Evolutionary conservation across 1,140 invertebrate species (phyloP).

Genomic region (Chionoecetes opilio): DNA sequence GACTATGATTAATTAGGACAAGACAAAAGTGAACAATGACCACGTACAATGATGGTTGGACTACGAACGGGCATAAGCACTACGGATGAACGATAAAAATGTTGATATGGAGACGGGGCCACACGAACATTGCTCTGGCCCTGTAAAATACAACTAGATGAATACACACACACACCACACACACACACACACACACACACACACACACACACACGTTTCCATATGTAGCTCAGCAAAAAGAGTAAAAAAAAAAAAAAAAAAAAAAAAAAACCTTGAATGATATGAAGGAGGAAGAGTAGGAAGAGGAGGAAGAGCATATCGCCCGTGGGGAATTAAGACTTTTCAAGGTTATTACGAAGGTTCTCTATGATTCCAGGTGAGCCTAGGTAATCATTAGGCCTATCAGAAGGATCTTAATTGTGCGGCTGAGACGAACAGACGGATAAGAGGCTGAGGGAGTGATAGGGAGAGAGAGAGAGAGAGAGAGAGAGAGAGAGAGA

Average conservation of each 20-base stretch:
- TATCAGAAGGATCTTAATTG: background rate
- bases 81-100: too few relatives aligned
- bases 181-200: too few relatives aligned
- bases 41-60: too few relatives aligned
- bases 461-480: background rate
- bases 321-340: background rate
- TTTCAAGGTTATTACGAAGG: background rate
- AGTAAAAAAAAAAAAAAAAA: background rate
- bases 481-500: constrained; percentile 24
- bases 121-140: too few relatives aligned
- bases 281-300: background rate
- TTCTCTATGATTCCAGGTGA: constrained; percentile 27
- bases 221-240: background rate
- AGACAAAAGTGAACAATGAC: too few relatives aligned
- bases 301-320: background rate
- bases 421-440: background rate
- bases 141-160: too few relatives aligned
- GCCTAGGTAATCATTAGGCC: background rate
- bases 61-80: too few relatives aligned
- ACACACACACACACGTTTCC: too few relatives aligned
- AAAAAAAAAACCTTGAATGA: background rate
- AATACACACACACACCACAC: too few relatives aligned
- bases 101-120: too few relatives aligned
- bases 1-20: too few relatives aligned
- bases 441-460: background rate